Conservation (phyloP, 64 coral and sea anemone species). For the Dendrophyllia cribrosa region DNA sequence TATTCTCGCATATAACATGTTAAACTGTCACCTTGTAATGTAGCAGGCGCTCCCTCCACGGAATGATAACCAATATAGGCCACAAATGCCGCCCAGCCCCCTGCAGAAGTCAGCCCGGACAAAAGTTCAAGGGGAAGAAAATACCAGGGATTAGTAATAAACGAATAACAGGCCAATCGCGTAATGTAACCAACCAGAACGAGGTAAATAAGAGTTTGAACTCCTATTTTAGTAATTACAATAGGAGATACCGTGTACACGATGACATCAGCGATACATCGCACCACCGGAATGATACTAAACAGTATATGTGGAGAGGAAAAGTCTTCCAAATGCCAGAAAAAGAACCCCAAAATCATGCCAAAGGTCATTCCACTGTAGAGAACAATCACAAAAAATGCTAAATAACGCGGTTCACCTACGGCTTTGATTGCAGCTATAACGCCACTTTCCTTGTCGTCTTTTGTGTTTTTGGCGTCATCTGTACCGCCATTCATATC, state of each 20-base stretch:
- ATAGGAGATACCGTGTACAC: slow-evolving; percentile 68
- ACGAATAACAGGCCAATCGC: slow-evolving; percentile 55
- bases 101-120: slow-evolving; percentile 71
- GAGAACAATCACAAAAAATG: slow-evolving; percentile 54
- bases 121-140: slow-evolving; percentile 68
- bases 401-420: slow-evolving; percentile 15
- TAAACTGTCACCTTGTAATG: slow-evolving; percentile 54
- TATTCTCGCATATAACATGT: too few species aligned
- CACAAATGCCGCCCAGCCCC: slow-evolving; percentile 70
- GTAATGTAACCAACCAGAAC: slow-evolving; percentile 52
- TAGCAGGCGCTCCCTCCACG: slow-evolving; percentile 47
- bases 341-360: slow-evolving; percentile 75
- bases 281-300: slow-evolving; percentile 61
- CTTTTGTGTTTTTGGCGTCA: not conserved
- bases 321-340: slow-evolving; percentile 74
- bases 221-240: slow-evolving; percentile 60
- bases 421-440: not conserved
- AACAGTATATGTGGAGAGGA: slow-evolving; percentile 71
- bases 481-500: slow-evolving; percentile 18
- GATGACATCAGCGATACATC: slow-evolving; percentile 71
- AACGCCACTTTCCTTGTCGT: not conserved
- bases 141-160: slow-evolving; percentile 53
- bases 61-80: slow-evolving; percentile 55
- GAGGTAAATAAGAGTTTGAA: slow-evolving; percentile 70
- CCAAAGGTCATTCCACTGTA: slow-evolving; percentile 76